Evolutionary conservation across 2,888 invertebrate species (phyloP).

Genomic region (Synergus japonicus): DNA sequence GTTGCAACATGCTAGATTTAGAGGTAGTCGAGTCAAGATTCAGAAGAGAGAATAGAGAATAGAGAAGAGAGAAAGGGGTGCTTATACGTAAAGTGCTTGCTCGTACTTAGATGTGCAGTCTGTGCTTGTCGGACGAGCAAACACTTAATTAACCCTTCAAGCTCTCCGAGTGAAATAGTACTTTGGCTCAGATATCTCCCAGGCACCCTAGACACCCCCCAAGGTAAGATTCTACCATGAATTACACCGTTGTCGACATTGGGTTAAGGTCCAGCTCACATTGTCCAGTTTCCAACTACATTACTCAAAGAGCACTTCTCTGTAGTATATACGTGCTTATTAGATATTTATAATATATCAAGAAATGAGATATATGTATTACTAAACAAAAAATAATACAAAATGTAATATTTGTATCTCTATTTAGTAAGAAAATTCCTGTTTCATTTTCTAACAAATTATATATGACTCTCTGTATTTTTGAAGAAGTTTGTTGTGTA

Average conservation of each 20-base stretch:
- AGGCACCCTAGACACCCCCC: constrained; percentile 45
- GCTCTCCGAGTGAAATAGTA: constrained; percentile 59
- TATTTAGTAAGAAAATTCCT: too few species aligned
- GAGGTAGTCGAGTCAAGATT: constrained; percentile 7
- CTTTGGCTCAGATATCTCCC: constrained; percentile 50
- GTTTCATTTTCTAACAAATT: too few species aligned
- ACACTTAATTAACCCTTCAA: constrained; percentile 71
- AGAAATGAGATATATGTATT: too few species aligned
- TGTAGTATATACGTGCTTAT: too few species aligned
- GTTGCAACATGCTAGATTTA: neutral
- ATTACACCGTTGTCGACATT: constrained; percentile 10
- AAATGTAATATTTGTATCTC: too few species aligned
- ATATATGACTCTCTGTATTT: neutral
- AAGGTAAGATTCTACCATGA: constrained; percentile 23
- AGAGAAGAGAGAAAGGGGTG: neutral
- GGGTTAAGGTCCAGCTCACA: constrained; percentile 13
- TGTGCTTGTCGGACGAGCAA: constrained; percentile 64
- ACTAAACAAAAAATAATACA: too few species aligned
- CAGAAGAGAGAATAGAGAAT: constrained; percentile 7
- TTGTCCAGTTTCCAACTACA: neutral
- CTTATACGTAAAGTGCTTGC: constrained; percentile 24
- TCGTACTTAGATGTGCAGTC: constrained; percentile 54
- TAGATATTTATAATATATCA: too few species aligned
- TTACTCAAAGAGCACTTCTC: neutral
- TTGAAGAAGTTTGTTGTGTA: neutral